phyloP scores from a whole-genome alignment of 2,797 vertebrate species.

The Triplophysa yarkandensis region DNA sequence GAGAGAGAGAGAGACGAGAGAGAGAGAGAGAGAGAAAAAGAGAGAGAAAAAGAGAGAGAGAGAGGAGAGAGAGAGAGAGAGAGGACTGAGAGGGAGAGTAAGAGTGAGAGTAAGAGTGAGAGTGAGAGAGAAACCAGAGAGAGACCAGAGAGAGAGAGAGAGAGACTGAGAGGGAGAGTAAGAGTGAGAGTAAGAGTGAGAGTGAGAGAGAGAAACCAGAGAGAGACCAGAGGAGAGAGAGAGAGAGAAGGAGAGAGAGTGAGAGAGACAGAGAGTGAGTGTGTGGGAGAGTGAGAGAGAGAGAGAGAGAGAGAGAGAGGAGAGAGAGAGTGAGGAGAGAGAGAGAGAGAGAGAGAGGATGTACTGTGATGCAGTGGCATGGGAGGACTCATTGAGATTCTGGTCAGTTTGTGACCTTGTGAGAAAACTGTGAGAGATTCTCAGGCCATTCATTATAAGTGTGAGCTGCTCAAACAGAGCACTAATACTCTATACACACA shows the following conservation, averaged over 20 bases:
- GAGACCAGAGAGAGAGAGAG: too few species aligned
- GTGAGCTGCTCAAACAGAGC: slow-evolving; percentile 66
- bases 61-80: slow-evolving; percentile 17
- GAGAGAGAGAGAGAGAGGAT: slow-evolving; percentile 4
- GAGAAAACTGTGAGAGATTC: slow-evolving; percentile 61
- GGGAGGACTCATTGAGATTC: slow-evolving; percentile 51
- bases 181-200: too few species aligned
- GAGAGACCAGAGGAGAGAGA: too few species aligned
- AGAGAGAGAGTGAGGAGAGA: slow-evolving; percentile 14
- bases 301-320: slow-evolving; percentile 14
- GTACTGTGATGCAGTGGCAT: background rate
- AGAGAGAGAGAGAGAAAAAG: slow-evolving; percentile 42
- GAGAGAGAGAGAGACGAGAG: background rate
- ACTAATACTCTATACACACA: slow-evolving; percentile 69
- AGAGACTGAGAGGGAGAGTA: too few species aligned
- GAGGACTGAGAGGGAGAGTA: too few species aligned
- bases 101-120: too few species aligned
- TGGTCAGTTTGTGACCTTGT: slow-evolving; percentile 64
- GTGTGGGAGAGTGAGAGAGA: too few species aligned
- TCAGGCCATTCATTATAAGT: slow-evolving; percentile 63
- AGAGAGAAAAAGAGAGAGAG: slow-evolving; percentile 8
- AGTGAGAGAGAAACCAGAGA: too few species aligned
- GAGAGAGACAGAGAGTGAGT: too few species aligned
- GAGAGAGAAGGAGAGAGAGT: too few species aligned
- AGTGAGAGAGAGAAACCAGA: too few species aligned